Evolutionary conservation across 2,888 invertebrate genomes (phyloP), one percentile per base, ranked within the genome.

Genomic region (Autographa gamma): DNA sequence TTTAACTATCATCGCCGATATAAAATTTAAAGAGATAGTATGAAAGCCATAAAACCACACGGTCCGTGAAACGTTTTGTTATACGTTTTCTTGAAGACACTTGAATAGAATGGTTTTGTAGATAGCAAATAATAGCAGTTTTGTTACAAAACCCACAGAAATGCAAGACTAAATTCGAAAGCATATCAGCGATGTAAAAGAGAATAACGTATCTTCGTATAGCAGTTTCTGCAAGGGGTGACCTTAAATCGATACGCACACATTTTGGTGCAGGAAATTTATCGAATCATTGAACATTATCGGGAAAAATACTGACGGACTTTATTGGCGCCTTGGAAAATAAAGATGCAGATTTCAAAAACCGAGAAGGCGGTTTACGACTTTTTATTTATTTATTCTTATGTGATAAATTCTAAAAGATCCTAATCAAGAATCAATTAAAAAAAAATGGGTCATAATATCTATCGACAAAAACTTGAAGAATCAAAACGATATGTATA

Each of bases 211-310:
- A 43, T 43, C 16, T 43, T 48, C 48, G 48, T 48, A 8, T 48
- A n/a, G 1, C n/a, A 48, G 48, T 48, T 48, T 48, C 48, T n/a
- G n/a, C 48, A 48, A 48, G n/a, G 48, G n/a, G 48, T 48, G 48
- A n/a, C 48, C n/a, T 48, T n/a, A 48, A 5, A n/a, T 48, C 48
- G 48, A 48, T 48, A 0, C n/a, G 7, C 48, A 48, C 6, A n/a
- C 14, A n/a, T 48, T 7, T n/a, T n/a, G 48, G 5, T 48, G 48
- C 48, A 48, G 48, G n/a, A 48, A 48, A 48, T 48, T 48, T 48
- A 48, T 48, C 48, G 48, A n/a, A n/a, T n/a, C 48, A 48, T 48
- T 48, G 48, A 48, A n/a, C n/a, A 48, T 48, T n/a, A n/a, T n/a
- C 48, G n/a, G n/a, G 48, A 48, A 48, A 48, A n/a, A n/a, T 48